Evolutionary conservation across 2,888 invertebrate genomes (phyloP).

Genomic region (Caenorhabditis parvicauda): DNA sequence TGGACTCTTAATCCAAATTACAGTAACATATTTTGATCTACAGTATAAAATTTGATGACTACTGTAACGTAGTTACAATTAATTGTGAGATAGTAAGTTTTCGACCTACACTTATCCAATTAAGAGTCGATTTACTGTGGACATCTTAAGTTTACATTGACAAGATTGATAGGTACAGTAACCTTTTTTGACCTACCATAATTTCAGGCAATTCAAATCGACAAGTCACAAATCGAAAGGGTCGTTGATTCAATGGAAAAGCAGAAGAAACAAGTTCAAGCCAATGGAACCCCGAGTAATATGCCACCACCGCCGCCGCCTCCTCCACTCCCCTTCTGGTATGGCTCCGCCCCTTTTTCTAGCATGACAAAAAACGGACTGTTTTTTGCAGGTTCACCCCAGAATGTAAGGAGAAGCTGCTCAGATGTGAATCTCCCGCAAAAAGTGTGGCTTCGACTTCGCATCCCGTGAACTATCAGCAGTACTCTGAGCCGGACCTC

Average conservation of each 20-base stretch:
- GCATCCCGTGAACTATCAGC: too few species aligned
- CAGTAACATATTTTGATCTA: too few species aligned
- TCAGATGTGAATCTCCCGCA: slow-evolving; percentile 13
- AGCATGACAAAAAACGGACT: not conserved
- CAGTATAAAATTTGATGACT: too few species aligned
- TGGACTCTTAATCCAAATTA: too few species aligned
- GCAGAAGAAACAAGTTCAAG: too few species aligned
- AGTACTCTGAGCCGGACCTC: slow-evolving; percentile 67
- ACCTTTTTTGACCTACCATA: not conserved
- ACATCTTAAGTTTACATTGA: too few species aligned
- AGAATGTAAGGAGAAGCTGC: slow-evolving; percentile 30
- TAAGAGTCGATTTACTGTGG: too few species aligned
- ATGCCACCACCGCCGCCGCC: not conserved
- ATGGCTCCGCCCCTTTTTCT: not conserved
- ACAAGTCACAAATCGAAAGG: slow-evolving; percentile 39
- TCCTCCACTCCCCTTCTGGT: slow-evolving; percentile 3
- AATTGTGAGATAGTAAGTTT: too few species aligned
- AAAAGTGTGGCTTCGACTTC: slow-evolving; percentile 1
- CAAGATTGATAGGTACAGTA: too few species aligned
- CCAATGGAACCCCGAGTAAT: not conserved
- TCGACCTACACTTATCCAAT: too few species aligned
- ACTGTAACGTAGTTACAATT: too few species aligned
- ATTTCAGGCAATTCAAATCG: slow-evolving; percentile 44
- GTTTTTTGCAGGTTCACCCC: slow-evolving; percentile 34
- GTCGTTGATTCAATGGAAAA: slow-evolving; percentile 34